These are phyloP conservation scores for Aphaenogaster rudis DNA, from an alignment of 1,140 invertebrate genomes.

Conservation along the genomic window DNA sequence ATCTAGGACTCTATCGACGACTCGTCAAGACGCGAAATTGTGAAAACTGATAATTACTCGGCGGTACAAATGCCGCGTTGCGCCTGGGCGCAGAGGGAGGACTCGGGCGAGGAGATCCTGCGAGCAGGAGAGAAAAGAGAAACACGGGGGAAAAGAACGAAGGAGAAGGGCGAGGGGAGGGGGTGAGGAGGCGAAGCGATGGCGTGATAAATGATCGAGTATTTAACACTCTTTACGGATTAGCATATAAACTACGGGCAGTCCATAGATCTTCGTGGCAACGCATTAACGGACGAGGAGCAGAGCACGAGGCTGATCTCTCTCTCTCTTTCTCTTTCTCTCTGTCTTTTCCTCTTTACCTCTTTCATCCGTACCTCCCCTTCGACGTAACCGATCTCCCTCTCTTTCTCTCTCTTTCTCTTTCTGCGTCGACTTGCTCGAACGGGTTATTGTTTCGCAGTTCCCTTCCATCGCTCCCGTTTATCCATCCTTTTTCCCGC, in stretches of 20 bases:
- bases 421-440: conserved; percentile 58
- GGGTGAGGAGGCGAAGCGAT: conserved; percentile 74
- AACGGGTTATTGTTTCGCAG: conserved; percentile 76
- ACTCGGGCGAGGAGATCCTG: background rate
- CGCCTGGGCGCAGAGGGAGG: background rate
- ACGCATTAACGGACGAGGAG: conserved; percentile 85
- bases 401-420: background rate
- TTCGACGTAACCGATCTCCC: conserved; percentile 74
- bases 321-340: conserved; percentile 60
- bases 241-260: conserved; percentile 88
- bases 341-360: conserved; percentile 26
- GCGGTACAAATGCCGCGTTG: conserved; percentile 12
- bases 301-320: conserved; percentile 80
- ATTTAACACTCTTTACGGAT: conserved; percentile 88
- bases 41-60: conserved; percentile 72
- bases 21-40: conserved; percentile 35
- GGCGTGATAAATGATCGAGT: conserved; percentile 87
- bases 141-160: conserved; percentile 1
- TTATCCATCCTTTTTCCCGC: background rate
- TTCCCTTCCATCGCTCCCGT: conserved; percentile 39
- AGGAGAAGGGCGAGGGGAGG: background rate
- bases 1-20: too few relatives aligned
- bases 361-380: conserved; percentile 3
- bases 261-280: conserved; percentile 87
- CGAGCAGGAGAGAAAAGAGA: conserved; percentile 56